Conservation (phyloP, 2,113 vertebrate genomes). For the Picathartes gymnocephalus region DNA sequence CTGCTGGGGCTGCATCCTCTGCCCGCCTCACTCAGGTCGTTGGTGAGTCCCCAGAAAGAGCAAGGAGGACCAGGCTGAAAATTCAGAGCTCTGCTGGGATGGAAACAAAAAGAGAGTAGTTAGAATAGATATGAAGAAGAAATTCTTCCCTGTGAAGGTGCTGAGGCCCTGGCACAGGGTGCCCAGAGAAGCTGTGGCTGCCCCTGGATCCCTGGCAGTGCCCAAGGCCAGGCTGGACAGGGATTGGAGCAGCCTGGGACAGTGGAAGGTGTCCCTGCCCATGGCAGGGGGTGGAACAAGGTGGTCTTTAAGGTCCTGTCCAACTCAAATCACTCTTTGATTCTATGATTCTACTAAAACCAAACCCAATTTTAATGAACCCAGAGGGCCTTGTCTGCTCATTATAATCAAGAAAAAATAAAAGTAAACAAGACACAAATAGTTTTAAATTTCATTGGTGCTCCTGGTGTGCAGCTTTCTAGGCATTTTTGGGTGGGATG, state of each 20-base stretch:
- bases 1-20: background rate
- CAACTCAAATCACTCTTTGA: background rate
- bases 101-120: background rate
- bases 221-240: background rate
- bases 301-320: background rate
- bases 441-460: background rate
- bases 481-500: background rate
- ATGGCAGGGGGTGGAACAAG: background rate
- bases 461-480: background rate
- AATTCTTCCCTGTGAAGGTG: background rate
- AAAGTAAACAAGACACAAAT: background rate
- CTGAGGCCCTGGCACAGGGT: background rate
- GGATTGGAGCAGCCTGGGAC: background rate
- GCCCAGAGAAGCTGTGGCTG: background rate
- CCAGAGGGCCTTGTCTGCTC: background rate
- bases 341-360: background rate
- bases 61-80: background rate
- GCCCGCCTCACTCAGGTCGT: rapidly evolving
- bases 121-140: background rate
- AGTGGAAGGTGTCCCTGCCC: background rate
- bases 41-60: background rate
- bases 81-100: background rate
- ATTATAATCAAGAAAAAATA: background rate
- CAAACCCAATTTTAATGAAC: background rate
- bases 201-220: background rate